Percentiles rank a stretch among this genome's conserved stretches.
phyloP scores from a whole-genome alignment of 1,140 invertebrate genomes.

The Physella acuta region DNA sequence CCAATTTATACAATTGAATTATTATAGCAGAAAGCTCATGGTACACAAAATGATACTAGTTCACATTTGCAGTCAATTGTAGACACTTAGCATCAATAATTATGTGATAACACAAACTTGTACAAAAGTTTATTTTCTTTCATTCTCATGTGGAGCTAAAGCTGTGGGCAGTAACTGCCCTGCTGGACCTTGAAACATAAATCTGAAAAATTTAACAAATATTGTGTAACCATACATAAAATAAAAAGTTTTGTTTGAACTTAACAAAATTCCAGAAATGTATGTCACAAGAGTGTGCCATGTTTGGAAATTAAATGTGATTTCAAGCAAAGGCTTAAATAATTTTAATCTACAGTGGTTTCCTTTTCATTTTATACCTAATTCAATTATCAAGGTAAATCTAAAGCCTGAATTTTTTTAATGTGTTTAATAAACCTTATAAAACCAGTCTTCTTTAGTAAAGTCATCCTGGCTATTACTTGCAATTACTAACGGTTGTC shows the following conservation, averaged over 20 bases:
- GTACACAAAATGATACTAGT: too few relatives aligned
- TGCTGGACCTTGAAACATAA: constrained; percentile 77
- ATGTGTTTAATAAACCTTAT: too few relatives aligned
- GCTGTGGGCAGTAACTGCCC: constrained; percentile 72
- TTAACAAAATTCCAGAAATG: constrained; percentile 3
- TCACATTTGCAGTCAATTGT: too few relatives aligned
- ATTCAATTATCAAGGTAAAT: background rate
- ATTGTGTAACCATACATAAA: constrained; percentile 2
- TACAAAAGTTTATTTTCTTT: too few relatives aligned
- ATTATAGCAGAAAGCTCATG: too few relatives aligned
- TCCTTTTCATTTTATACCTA: background rate
- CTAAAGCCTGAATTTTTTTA: too few relatives aligned
- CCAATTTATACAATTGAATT: too few relatives aligned
- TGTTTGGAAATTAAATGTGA: background rate
- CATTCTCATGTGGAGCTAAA: constrained; percentile 55
- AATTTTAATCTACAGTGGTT: background rate
- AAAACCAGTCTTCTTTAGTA: too few relatives aligned
- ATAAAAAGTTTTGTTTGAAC: background rate
- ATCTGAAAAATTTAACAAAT: constrained; percentile 60
- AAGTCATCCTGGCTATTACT: too few relatives aligned
- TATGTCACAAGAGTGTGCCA: background rate
- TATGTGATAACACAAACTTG: too few relatives aligned
- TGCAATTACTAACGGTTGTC: too few relatives aligned
- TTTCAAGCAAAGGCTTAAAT: background rate
- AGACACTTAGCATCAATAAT: too few relatives aligned